phyloP scores from a whole-genome alignment of 2,888 invertebrate species.

The Zelleria hepariella region DNA sequence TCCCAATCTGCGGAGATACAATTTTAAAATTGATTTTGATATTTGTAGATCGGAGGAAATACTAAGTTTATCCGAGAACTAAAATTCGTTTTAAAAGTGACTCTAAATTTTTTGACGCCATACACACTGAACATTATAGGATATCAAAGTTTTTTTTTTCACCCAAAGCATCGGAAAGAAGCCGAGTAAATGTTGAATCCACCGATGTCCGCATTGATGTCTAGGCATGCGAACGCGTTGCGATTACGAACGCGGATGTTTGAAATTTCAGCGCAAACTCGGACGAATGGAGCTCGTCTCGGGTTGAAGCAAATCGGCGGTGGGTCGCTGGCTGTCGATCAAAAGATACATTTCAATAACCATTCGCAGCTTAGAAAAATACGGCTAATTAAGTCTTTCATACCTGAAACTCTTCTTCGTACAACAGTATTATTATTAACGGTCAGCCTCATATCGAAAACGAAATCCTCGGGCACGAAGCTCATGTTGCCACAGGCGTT shows the following conservation, averaged over 20 bases:
- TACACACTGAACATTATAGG: neutral
- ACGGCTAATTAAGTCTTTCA: slow-evolving; percentile 17
- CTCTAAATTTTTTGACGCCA: no score
- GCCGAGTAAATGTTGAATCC: slow-evolving; percentile 72
- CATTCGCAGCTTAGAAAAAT: neutral
- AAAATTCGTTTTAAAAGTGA: no score
- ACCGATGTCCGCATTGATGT: slow-evolving; percentile 77
- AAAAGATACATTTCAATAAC: neutral
- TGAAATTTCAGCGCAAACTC: slow-evolving; percentile 82
- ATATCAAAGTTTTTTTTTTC: slow-evolving; percentile 6
- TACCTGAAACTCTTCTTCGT: slow-evolving; percentile 81
- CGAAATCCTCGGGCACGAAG: slow-evolving; percentile 86
- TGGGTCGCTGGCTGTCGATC: slow-evolving; percentile 78
- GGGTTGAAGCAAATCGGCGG: slow-evolving; percentile 80
- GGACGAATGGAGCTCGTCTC: slow-evolving; percentile 77
- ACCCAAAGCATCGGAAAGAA: slow-evolving; percentile 67
- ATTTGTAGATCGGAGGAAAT: no score
- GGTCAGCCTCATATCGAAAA: slow-evolving; percentile 79
- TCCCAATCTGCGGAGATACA: slow-evolving; percentile 41
- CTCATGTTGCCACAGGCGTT: slow-evolving; percentile 84
- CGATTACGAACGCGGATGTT: slow-evolving; percentile 84
- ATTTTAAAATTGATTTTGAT: neutral
- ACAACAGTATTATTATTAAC: slow-evolving; percentile 82
- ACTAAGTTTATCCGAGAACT: no score
- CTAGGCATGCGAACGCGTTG: slow-evolving; percentile 84